Percentiles rank a stretch among this genome's conserved stretches.
These are phyloP conservation scores for Drosophila longiperda DNA, from an alignment of 2,888 invertebrate genomes.

Conservation along the genomic window DNA sequence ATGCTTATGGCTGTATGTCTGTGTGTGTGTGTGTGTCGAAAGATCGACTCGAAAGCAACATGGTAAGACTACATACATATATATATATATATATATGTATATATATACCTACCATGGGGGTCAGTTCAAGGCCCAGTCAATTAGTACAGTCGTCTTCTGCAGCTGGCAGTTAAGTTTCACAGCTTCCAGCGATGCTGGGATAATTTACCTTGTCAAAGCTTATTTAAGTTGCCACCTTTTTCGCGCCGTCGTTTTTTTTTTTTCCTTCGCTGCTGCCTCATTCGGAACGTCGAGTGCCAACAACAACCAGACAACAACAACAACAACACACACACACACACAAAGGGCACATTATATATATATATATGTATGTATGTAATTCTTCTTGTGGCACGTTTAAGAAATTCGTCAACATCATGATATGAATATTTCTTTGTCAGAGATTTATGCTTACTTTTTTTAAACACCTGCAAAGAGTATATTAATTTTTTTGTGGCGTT, in stretches of 20 bases:
- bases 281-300: constrained; percentile 75
- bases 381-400: constrained; percentile 33
- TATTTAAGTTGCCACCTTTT: constrained; percentile 54
- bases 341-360: constrained; percentile 56
- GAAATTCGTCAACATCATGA: constrained; percentile 52
- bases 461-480: neutral
- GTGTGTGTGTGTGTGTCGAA: neutral
- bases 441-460: neutral
- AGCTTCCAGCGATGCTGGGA: constrained; percentile 34
- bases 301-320: constrained; percentile 32
- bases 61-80: constrained; percentile 43
- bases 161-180: constrained; percentile 8
- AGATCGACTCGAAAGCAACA: constrained; percentile 57
- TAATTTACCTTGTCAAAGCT: constrained; percentile 76
- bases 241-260: constrained; percentile 26
- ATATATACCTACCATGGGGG: constrained; percentile 15
- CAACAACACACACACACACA: constrained; percentile 8
- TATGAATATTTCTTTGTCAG: neutral
- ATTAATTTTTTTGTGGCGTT: neutral
- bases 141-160: constrained; percentile 20
- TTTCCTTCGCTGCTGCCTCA: constrained; percentile 14
- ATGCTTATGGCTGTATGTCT: neutral
- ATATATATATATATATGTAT: neutral
- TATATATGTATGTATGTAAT: neutral
- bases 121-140: constrained; percentile 30